Evolutionary conservation across 1,140 invertebrate genomes (phyloP).

Genomic region (Orius insidiosus): DNA sequence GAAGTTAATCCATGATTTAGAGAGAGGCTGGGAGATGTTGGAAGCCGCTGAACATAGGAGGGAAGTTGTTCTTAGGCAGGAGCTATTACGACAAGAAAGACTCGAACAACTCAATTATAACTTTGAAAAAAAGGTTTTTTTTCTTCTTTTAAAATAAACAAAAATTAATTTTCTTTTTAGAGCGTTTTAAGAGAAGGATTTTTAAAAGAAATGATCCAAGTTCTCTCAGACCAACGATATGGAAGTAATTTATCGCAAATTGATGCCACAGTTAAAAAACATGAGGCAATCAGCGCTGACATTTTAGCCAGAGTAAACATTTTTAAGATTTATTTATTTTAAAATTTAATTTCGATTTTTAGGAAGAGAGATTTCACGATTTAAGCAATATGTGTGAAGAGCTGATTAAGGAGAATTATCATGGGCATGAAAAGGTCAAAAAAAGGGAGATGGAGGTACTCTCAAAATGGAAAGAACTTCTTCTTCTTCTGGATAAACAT

Average conservation of each 20-base stretch:
- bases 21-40: conserved; percentile 78
- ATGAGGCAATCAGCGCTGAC: conserved; percentile 94
- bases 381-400: conserved; percentile 82
- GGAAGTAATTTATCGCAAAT: conserved; percentile 81
- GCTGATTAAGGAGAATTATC: conserved; percentile 79
- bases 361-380: conserved; percentile 87
- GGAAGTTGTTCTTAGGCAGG: conserved; percentile 80
- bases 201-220: conserved; percentile 95
- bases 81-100: conserved; percentile 80
- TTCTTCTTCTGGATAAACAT: conserved; percentile 72
- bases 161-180: conserved; percentile 28
- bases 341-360: conserved; percentile 25
- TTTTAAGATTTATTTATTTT: conserved; percentile 3
- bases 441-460: conserved; percentile 72
- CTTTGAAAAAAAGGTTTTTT: conserved; percentile 70
- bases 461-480: conserved; percentile 68
- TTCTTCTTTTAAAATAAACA: neutral
- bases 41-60: conserved; percentile 89
- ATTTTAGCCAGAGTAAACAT: conserved; percentile 58
- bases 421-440: conserved; percentile 67
- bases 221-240: conserved; percentile 81
- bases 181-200: conserved; percentile 81
- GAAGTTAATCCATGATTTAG: conserved; percentile 77
- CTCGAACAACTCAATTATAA: conserved; percentile 90
- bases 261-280: conserved; percentile 94